phyloP scores from a whole-genome alignment of 2,888 invertebrate genomes.

The Synergus itoensis region DNA sequence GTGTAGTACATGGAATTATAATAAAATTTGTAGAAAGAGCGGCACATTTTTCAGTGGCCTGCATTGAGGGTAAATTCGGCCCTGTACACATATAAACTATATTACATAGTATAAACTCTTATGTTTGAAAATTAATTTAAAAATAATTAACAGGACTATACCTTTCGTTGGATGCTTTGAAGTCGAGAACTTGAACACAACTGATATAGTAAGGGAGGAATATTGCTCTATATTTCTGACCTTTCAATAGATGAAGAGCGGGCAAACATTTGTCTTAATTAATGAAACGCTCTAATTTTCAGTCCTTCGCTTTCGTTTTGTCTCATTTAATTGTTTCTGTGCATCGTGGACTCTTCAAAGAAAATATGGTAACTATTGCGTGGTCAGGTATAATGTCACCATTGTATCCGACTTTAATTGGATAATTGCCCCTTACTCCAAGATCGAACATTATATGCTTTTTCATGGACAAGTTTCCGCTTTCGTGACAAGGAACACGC shows the following conservation, averaged over 20 bases:
- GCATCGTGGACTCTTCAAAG: not conserved
- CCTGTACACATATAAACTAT: too few relatives aligned
- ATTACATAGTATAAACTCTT: too few relatives aligned
- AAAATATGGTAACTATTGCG: not conserved
- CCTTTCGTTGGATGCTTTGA: not conserved
- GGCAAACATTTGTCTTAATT: constrained; percentile 29
- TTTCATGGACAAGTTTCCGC: not conserved
- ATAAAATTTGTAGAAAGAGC: too few relatives aligned
- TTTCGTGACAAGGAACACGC: not conserved
- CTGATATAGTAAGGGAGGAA: not conserved
- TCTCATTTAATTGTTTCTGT: not conserved
- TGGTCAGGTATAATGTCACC: too few relatives aligned
- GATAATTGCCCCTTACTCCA: constrained; percentile 7
- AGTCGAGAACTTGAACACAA: not conserved
- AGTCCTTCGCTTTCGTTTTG: not conserved
- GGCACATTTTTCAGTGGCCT: too few relatives aligned
- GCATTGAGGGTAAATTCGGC: too few relatives aligned
- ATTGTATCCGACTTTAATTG: constrained; percentile 4
- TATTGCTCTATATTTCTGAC: not conserved
- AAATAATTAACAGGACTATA: not conserved
- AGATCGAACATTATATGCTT: not conserved
- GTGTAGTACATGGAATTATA: too few relatives aligned
- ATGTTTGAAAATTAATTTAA: not conserved
- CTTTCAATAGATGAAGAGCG: not conserved
- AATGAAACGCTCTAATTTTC: constrained; percentile 12